A percentile compares a stretch with the other conserved stretches of the same genome.
Evolutionary conservation across 1,140 invertebrate genomes (phyloP).

Genomic region (Hirudo medicinalis): DNA sequence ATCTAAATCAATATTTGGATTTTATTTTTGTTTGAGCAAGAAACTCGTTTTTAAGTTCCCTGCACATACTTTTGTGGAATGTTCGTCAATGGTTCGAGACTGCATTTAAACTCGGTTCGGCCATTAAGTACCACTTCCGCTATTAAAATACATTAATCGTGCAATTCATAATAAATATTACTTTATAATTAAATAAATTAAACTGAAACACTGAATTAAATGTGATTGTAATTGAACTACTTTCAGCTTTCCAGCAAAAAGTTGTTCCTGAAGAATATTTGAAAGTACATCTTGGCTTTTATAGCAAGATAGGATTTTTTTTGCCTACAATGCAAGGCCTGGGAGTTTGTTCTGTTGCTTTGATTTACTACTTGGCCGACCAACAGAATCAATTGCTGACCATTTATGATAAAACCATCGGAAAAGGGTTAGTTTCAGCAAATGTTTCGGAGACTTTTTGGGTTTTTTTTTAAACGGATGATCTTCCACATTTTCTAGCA

Average conservation of each 20-base stretch:
- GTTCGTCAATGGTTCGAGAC: too few relatives aligned
- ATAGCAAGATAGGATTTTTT: conserved; percentile 25
- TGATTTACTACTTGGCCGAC: conserved; percentile 28
- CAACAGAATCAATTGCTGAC: conserved; percentile 31
- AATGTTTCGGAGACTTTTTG: not conserved
- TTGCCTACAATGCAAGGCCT: conserved; percentile 27
- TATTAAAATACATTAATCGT: not conserved
- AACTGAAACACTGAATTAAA: not conserved
- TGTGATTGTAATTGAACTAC: not conserved
- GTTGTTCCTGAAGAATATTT: conserved; percentile 26
- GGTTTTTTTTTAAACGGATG: not conserved
- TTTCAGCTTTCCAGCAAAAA: conserved; percentile 18
- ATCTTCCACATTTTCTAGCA: not conserved
- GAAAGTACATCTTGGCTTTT: conserved; percentile 23
- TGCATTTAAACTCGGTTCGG: not conserved
- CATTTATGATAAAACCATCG: conserved; percentile 24
- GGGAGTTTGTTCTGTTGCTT: conserved; percentile 29
- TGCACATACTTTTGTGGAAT: too few relatives aligned
- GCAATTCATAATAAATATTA: conserved; percentile 9
- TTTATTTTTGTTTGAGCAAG: too few relatives aligned
- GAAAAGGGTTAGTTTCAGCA: conserved; percentile 22
- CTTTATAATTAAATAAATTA: too few relatives aligned
- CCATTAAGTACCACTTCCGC: not conserved
- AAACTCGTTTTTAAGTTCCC: too few relatives aligned
- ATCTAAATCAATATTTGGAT: too few relatives aligned